A percentile compares a stretch with the other conserved stretches of the same genome.
These are phyloP conservation scores for Ectemnius cavifrons DNA, from an alignment of 2,888 invertebrate species.

Conservation along the genomic window DNA sequence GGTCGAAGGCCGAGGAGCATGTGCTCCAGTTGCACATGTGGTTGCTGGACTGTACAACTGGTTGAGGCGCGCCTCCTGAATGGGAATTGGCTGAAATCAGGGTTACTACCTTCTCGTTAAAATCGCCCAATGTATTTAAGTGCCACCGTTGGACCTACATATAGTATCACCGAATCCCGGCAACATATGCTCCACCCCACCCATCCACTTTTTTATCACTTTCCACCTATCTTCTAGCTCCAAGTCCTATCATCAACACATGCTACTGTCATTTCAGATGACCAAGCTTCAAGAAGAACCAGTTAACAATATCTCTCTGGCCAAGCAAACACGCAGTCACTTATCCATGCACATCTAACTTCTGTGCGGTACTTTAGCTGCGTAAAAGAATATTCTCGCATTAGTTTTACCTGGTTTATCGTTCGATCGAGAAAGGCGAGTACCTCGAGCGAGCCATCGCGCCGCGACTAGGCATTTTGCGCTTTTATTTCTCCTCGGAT, in stretches of 20 bases:
- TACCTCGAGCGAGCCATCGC: neutral
- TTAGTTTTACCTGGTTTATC: too few species aligned
- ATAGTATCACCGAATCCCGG: constrained; percentile 16
- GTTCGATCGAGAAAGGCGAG: neutral
- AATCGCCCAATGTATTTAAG: constrained; percentile 63
- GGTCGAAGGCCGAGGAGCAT: constrained; percentile 11
- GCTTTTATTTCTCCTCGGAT: constrained; percentile 46
- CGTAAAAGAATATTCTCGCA: too few species aligned
- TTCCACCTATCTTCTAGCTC: too few species aligned
- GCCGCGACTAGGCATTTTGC: constrained; percentile 33
- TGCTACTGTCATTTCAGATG: too few species aligned
- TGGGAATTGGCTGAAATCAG: constrained; percentile 70
- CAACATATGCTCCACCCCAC: constrained; percentile 28
- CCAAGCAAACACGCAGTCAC: too few species aligned
- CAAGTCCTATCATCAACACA: too few species aligned
- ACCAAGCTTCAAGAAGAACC: too few species aligned
- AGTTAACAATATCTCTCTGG: too few species aligned
- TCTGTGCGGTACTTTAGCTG: too few species aligned
- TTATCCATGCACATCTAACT: too few species aligned
- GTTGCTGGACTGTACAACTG: constrained; percentile 47
- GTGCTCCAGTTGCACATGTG: constrained; percentile 33
- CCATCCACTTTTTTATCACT: too few species aligned
- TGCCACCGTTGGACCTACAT: constrained; percentile 45
- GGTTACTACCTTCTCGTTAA: constrained; percentile 55
- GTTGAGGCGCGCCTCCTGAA: constrained; percentile 61